Percentiles rank a stretch among this genome's conserved stretches.
Conservation (phyloP, 2,797 vertebrate genomes). For the Onychomys leucogaster region DNA sequence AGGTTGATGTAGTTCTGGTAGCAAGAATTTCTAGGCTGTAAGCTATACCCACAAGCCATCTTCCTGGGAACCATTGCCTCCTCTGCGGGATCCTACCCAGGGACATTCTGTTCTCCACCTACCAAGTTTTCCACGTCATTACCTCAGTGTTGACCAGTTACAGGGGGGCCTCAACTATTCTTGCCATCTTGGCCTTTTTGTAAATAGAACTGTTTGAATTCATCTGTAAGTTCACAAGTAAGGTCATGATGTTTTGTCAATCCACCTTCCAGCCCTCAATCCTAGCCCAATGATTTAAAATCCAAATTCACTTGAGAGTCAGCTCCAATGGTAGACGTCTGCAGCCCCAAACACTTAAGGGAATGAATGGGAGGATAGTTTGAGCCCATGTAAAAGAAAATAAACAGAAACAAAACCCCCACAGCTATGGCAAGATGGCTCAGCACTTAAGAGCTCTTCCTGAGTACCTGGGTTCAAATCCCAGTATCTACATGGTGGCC, state of each 20-base stretch:
- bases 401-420: background rate
- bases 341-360: background rate
- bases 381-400: background rate
- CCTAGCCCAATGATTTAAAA: background rate
- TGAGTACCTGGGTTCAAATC: background rate
- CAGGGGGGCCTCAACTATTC: background rate
- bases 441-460: background rate
- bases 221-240: background rate
- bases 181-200: background rate
- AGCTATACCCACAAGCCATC: background rate
- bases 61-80: background rate
- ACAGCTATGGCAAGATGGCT: background rate
- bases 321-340: background rate
- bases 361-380: background rate
- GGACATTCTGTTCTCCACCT: background rate
- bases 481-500: background rate
- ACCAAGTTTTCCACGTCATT: background rate
- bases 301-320: background rate
- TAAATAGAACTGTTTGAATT: background rate
- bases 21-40: background rate
- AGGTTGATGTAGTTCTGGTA: background rate
- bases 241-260: background rate
- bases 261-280: background rate
- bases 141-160: background rate
- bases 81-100: accelerated